phyloP scores from a whole-genome alignment of 1,140 invertebrate genomes.

The Eriosoma lanigerum region DNA sequence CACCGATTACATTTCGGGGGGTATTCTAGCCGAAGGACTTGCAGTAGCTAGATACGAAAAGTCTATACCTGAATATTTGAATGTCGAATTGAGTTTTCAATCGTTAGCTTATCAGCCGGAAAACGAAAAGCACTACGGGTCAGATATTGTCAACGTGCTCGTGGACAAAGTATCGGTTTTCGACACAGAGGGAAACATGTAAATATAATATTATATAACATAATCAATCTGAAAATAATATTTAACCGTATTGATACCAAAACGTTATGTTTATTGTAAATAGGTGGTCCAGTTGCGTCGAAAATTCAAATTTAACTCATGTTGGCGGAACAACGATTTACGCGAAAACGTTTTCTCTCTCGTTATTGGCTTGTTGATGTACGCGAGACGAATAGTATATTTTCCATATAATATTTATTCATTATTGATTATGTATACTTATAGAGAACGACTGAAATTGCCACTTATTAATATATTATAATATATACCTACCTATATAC shows the following conservation, averaged over 20 bases:
- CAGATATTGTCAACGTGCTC: not conserved
- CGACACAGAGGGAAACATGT: constrained; percentile 34
- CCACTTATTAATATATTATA: not conserved
- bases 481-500: not conserved
- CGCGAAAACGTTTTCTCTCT: constrained; percentile 29
- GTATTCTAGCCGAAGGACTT: constrained; percentile 32
- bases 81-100: constrained; percentile 37
- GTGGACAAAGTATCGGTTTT: constrained; percentile 23
- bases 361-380: constrained; percentile 30
- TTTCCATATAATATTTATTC: not conserved
- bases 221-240: not conserved
- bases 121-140: not conserved
- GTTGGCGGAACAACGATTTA: constrained; percentile 32
- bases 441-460: constrained; percentile 25
- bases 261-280: not conserved
- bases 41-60: constrained; percentile 7
- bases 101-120: constrained; percentile 35
- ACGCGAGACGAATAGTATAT: not conserved
- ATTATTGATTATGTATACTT: not conserved
- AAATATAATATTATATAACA: not conserved
- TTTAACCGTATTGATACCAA: too few relatives aligned
- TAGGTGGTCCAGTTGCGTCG: constrained; percentile 36
- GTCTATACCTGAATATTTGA: not conserved
- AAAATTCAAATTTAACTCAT: constrained; percentile 11
- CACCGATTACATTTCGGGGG: constrained; percentile 28